Evolutionary conservation across 1,140 invertebrate species (phyloP).

Genomic region (Heliconius eleuchia): DNA sequence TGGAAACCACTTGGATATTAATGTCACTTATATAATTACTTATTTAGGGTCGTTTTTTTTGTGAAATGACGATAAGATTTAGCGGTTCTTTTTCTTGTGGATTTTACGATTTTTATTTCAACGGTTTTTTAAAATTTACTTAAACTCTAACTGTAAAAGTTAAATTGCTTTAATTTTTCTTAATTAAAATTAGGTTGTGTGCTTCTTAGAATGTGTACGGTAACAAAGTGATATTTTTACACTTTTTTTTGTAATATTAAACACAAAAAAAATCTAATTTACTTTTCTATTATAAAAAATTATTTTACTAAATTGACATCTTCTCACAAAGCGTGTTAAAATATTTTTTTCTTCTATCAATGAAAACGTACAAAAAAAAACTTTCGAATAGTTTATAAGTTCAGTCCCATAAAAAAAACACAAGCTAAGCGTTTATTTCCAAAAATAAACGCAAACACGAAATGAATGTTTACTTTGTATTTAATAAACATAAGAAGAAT

Average conservation of each 20-base stretch:
- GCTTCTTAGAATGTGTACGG: no score
- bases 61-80: slow-evolving; percentile 2
- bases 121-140: background rate
- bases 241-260: no score
- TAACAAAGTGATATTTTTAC: no score
- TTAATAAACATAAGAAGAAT: background rate
- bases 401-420: background rate
- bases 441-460: background rate
- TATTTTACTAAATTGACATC: no score
- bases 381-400: no score
- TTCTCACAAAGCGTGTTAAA: no score
- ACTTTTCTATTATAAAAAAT: no score
- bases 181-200: no score
- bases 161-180: background rate
- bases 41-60: background rate
- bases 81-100: background rate
- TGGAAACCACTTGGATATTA: slow-evolving; percentile 4
- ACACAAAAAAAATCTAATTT: no score
- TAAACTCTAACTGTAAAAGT: background rate
- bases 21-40: slow-evolving; percentile 6
- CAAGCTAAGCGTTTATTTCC: background rate
- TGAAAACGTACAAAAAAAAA: background rate
- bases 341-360: no score
- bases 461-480: background rate
- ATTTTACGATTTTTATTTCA: background rate